These are phyloP conservation scores for Morpho helenor DNA, from an alignment of 2,888 invertebrate genomes.

Conservation along the genomic window DNA sequence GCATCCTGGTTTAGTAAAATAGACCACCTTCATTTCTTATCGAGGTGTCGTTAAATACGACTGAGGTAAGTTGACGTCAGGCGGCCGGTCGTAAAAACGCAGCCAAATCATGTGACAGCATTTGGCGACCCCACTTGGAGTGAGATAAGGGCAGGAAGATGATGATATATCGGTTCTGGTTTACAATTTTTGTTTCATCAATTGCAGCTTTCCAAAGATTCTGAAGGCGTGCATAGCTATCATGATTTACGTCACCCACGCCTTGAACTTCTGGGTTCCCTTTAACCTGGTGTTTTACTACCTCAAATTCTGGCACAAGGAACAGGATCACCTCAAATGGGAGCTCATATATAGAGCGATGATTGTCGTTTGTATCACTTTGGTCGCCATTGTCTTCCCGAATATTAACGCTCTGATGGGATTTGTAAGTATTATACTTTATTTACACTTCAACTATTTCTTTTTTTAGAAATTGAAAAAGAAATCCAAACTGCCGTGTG, in stretches of 20 bases:
- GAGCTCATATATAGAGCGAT: constrained; percentile 48
- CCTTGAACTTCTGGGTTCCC: constrained; percentile 59
- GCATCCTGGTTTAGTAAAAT: too few relatives aligned
- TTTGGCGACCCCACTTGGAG: too few relatives aligned
- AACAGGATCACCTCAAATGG: constrained; percentile 29
- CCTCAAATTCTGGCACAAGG: constrained; percentile 32
- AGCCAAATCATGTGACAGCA: too few relatives aligned
- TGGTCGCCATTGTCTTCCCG: constrained; percentile 50
- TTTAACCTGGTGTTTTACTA: constrained; percentile 56
- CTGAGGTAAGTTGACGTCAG: too few relatives aligned
- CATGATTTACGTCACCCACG: constrained; percentile 61
- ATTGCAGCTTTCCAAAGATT: constrained; percentile 47
- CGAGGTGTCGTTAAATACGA: too few relatives aligned
- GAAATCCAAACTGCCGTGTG: too few relatives aligned
- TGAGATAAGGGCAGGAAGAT: too few relatives aligned
- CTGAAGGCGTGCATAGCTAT: constrained; percentile 48
- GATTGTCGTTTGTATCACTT: constrained; percentile 36
- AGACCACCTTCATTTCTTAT: too few relatives aligned
- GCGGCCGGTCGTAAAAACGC: too few relatives aligned
- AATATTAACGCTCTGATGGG: constrained; percentile 55
- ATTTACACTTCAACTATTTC: neutral
- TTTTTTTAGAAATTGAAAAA: neutral
- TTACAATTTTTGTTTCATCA: too few relatives aligned
- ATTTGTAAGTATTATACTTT: constrained; percentile 49
- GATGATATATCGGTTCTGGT: too few relatives aligned